phyloP scores from a whole-genome alignment of 2,113 vertebrate species.

The Bungarus multicinctus region DNA sequence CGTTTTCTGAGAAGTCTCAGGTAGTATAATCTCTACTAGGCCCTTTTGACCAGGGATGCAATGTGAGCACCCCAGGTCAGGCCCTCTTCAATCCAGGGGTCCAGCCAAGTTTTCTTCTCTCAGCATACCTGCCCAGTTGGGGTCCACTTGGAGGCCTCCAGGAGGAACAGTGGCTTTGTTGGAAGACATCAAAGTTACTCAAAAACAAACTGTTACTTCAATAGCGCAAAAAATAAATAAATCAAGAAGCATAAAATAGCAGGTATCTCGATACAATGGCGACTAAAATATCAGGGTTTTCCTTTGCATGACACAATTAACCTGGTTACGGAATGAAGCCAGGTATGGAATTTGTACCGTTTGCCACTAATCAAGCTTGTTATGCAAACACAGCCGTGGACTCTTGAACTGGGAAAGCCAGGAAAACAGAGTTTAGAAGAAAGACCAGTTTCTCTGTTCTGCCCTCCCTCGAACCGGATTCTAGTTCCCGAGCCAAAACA shows the following conservation, averaged over 20 bases:
- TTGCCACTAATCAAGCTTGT: neutral
- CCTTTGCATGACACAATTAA: neutral
- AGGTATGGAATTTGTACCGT: neutral
- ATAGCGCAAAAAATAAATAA: neutral
- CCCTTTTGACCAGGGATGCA: too few relatives aligned
- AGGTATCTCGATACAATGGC: neutral
- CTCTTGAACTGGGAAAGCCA: neutral
- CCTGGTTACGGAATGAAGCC: neutral
- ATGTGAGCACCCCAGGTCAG: too few relatives aligned
- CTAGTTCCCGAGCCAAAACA: neutral
- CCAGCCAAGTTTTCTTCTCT: neutral
- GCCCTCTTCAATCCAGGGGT: neutral
- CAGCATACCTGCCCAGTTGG: neutral
- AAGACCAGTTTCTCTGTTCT: neutral
- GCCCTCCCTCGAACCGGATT: neutral
- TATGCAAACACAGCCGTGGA: neutral
- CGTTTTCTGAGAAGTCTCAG: too few relatives aligned
- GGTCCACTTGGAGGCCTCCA: neutral
- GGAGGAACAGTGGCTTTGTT: neutral
- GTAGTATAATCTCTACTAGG: too few relatives aligned
- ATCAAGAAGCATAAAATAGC: neutral
- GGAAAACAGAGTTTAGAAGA: neutral
- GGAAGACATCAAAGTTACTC: neutral
- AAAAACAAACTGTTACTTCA: neutral
- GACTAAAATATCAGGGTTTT: neutral